Evolutionary conservation across 2,888 invertebrate species (phyloP).

Genomic region (Epinotia brunnichana): DNA sequence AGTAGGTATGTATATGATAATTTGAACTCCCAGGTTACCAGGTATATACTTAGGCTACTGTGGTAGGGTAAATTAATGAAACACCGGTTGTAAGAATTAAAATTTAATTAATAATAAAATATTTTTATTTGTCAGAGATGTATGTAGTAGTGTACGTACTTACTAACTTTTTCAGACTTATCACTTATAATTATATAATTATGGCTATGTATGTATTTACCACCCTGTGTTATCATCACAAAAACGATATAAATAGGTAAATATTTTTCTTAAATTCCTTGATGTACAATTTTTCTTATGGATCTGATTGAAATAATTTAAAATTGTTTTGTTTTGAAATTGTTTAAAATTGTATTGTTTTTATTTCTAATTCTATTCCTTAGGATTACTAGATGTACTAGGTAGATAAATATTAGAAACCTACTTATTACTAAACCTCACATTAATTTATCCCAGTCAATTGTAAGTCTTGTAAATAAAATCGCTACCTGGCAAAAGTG

Average conservation of each 20-base stretch:
- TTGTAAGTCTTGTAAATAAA: background rate
- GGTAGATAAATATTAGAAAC: background rate
- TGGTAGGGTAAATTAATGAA: too few species aligned
- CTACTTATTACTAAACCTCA: background rate
- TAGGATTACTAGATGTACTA: background rate
- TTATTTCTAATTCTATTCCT: too few species aligned
- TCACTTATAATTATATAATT: slow-evolving; percentile 4
- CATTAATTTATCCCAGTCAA: background rate
- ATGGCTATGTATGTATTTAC: slow-evolving; percentile 7
- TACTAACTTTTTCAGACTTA: slow-evolving; percentile 16
- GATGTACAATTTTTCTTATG: too few species aligned
- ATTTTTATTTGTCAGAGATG: too few species aligned
- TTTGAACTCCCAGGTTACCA: too few species aligned
- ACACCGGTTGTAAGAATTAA: too few species aligned
- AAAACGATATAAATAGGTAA: background rate
- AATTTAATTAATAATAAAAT: too few species aligned
- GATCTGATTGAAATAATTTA: background rate
- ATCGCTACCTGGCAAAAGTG: too few species aligned
- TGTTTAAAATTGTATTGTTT: too few species aligned
- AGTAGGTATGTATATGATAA: too few species aligned
- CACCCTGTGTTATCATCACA: slow-evolving; percentile 13
- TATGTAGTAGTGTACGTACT: too few species aligned
- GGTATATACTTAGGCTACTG: too few species aligned
- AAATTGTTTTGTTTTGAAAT: background rate
- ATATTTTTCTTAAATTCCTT: background rate